Evolutionary conservation across 2,113 vertebrate species (phyloP), one percentile per base, ranked within the genome.

Genomic region (Charadrius vociferus): DNA sequence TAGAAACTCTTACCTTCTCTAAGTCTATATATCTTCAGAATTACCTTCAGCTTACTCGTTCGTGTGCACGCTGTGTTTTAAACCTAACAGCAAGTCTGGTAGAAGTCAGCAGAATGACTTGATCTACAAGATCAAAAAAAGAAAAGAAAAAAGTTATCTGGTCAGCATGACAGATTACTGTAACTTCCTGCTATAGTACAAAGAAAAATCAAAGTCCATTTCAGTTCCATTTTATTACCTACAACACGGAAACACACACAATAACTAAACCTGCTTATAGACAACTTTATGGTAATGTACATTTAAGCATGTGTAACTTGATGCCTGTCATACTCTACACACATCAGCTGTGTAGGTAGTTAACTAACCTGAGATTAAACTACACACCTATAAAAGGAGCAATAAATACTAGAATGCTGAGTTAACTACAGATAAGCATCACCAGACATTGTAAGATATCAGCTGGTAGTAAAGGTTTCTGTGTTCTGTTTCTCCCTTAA

Each of bases 131-230:
- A 72, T 34, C 34, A 41, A 53, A 58, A 50, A 52, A 43, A 47
- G 4, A 36, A 34, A 81, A 56, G 2, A 26, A 10, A 37, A 37
- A 47, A 37, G 0, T 22, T 55, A 74, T 15, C 23, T 58, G 0
- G 0, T 77, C 39, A 87, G 49, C 47, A 45, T 27, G 13, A 53
- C 4, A 55, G 6, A 43, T 63, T 8, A 71, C 15, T 37, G 22
- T 6, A 12, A 92, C 39, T 81, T 88, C 82, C 55, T 65, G 34
- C 24, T 68, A 1, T 7, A 61, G 23, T n/a, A 67, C 15, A 83
- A 94, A 52, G 8, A 17, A 43, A 77, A 61, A 12, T 32, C 79
- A 62, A 94, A 96, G 93, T 97, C 79, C 80, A 75, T 52, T 93
- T 88, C 47, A 39, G 23, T 37, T 84, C 14, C 8, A 24, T 50